Evolutionary conservation across 2,888 invertebrate genomes (phyloP), one percentile per base, ranked within the genome.

Genomic region (Anaspis maculata): DNA sequence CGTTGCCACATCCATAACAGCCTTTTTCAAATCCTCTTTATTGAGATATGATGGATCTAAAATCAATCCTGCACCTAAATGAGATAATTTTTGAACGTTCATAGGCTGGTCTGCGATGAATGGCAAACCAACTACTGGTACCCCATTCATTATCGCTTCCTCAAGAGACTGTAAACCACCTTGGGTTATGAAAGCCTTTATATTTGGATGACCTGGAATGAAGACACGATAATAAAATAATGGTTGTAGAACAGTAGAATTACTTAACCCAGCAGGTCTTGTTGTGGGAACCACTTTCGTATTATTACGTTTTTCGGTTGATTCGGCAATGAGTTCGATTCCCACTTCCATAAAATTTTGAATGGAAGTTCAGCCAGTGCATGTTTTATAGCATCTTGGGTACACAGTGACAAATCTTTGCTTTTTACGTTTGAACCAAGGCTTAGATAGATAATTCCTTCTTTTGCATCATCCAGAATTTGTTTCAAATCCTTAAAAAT

Each of bases 221-320:
- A n/a, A n/a, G n/a, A n/a, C n/a, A n/a, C 34, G 10, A 10, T 25
- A 9, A 25, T 5, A 25, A 25, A 25, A 10, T 9, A 10, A 25
- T 25, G 10, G 10, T 9, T 25, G 6, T 25, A 5, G 5, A 25
- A 5, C n/a, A n/a, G n/a, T n/a, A 26, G 49, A 31, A n/a, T n/a
- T n/a, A n/a, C n/a, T n/a, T n/a, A n/a, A n/a, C n/a, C n/a, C n/a
- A n/a, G n/a, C n/a, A 70, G 47, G 39, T 65, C 67, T 38, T 66
- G 61, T 46, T 70, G 71, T 1, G 70, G 68, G 12, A 69, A 47
- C 70, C 70, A 71, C 41, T 66, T 66, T 13, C 44, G 47, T 9
- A 63, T 55, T 35, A 62, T 54, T 1, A 71, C 57, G 47, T 66
- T 65, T 19, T 52, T 39, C 3, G 65, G 61, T 46, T 61, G 51